Evolutionary conservation across 2,888 invertebrate genomes (phyloP), one percentile per base, ranked within the genome.

Genomic region (Serripes groenlandicus): DNA sequence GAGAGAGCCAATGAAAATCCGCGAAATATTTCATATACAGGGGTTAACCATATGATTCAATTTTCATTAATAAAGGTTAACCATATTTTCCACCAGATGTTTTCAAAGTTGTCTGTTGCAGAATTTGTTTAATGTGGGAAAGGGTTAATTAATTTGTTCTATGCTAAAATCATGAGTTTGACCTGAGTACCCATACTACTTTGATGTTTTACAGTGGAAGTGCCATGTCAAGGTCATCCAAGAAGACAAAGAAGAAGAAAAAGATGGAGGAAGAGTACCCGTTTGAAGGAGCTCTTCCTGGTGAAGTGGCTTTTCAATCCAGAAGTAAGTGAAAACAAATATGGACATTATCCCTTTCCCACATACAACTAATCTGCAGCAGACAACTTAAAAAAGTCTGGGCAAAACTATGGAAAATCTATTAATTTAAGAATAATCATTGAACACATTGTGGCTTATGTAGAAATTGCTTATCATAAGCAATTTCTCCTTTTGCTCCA

Each of bases 191-290:
- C 26, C 30, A 21, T 32, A 11, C 23, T n/a, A 5, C 18, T 26
- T 11, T 26, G 2, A 23, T 56, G 1, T 11, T 56, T 62, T 62
- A 34, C 42, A 66, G 66, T 42, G 66, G 66, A 7, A 66, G 66
- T 66, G 26, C 28, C 4, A 1, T 23, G 9, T 66, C 66, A 37
- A 37, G 23, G 42, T 42, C 66, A 66, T 42, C 66, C 42, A 66
- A 66, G 42, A 66, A 35, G 42, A 28, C 66, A 37, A 66, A 42
- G 42, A 66, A 35, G 42, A 34, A 66, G n/a, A n/a, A 9, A 4
- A 35, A 32, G 35, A 23, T 42, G 15, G 42, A 18, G n/a, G 42
- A 66, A 26, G 42, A 54, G 11, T 42, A 7, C 7, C 7, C 42
- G 18, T 7, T 11, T 7, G 42, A 42, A 11, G 42, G 7, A 18